These are phyloP conservation scores for Rhopalosiphum maidis DNA, from an alignment of 1,140 invertebrate genomes.

Conservation along the genomic window DNA sequence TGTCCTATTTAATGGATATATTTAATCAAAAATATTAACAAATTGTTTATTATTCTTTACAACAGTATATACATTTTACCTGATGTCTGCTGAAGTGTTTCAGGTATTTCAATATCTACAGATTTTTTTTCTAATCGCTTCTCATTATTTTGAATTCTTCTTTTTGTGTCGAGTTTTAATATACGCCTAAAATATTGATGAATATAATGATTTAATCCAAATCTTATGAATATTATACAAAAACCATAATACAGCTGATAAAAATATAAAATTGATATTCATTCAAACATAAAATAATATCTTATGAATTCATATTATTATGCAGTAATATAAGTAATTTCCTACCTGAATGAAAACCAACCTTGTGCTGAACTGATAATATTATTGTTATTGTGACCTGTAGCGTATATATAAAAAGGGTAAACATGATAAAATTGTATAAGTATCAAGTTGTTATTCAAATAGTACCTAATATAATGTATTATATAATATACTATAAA, in stretches of 20 bases:
- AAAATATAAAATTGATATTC: not conserved
- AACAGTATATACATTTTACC: not conserved
- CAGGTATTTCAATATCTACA: not conserved
- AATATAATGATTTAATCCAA: not conserved
- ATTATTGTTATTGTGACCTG: not conserved
- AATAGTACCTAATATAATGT: not conserved
- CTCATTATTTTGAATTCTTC: not conserved
- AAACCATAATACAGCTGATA: not conserved
- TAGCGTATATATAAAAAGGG: not conserved
- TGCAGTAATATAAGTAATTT: not conserved
- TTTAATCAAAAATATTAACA: not conserved
- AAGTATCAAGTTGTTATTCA: not conserved
- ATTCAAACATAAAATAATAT: not conserved
- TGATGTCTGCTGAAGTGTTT: not conserved
- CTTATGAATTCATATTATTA: not conserved
- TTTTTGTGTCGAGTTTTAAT: not conserved
- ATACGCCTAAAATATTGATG: slow-evolving; percentile 15
- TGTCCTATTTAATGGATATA: not conserved
- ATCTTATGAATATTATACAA: not conserved
- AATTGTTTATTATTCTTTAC: not conserved
- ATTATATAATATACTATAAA: not conserved
- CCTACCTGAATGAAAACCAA: slow-evolving; percentile 54
- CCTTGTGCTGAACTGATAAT: slow-evolving; percentile 3
- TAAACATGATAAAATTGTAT: not conserved
- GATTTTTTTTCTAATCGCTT: not conserved